phyloP scores from a whole-genome alignment of 2,113 vertebrate genomes.

The Thymallus thymallus region DNA sequence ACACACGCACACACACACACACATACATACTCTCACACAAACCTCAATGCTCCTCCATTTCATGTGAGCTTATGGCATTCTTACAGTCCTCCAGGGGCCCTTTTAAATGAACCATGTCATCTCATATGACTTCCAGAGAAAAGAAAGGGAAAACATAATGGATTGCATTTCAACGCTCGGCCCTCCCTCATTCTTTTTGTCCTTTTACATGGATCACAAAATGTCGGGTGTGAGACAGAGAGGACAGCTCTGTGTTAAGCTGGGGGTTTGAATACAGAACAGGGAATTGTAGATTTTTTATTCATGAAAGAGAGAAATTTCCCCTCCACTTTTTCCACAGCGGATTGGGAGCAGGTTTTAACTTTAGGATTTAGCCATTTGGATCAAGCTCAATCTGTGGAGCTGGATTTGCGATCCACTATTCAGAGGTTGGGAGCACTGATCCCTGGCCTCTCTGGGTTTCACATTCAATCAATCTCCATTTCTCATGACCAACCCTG shows the following conservation, averaged over 20 bases:
- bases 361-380: no score
- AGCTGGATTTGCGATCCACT: no score
- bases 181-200: no score
- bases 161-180: not conserved
- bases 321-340: not conserved
- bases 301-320: constrained; percentile 21
- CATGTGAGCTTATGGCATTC: constrained; percentile 25
- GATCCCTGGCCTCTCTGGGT: no score
- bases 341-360: not conserved
- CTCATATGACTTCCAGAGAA: not conserved
- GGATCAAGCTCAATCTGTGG: no score
- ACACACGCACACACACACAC: constrained; percentile 26
- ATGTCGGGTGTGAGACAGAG: not conserved
- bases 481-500: not conserved
- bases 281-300: constrained; percentile 2
- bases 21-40: constrained; percentile 36
- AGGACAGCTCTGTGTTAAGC: not conserved
- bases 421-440: no score
- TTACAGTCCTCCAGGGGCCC: constrained; percentile 11
- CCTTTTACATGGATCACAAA: not conserved
- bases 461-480: no score
- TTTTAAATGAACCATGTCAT: constrained; percentile 20
- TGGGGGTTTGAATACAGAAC: constrained; percentile 1
- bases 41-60: constrained; percentile 11
- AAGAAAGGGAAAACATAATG: not conserved